Percentiles rank a stretch among this genome's conserved stretches.
These are phyloP conservation scores for Pachyseris speciosa DNA, from an alignment of 64 coral and sea anemone genomes.

Conservation along the genomic window DNA sequence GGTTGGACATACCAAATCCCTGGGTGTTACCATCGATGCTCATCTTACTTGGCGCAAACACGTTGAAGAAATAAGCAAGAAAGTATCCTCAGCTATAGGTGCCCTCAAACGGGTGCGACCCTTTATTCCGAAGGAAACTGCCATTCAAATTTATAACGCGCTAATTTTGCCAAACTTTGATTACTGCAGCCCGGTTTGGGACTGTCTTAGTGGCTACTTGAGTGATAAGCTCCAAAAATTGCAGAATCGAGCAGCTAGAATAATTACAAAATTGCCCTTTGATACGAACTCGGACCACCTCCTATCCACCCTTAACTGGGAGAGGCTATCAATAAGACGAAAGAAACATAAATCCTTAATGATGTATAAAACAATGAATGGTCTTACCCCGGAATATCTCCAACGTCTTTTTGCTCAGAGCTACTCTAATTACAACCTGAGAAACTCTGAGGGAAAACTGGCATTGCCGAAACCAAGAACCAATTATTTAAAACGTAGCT, in stretches of 20 bases:
- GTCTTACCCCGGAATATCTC: too few species aligned
- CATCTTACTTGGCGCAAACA: background rate
- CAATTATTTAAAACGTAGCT: too few species aligned
- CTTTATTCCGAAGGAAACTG: background rate
- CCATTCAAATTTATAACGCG: background rate
- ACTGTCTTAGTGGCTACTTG: background rate
- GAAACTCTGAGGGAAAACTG: too few species aligned
- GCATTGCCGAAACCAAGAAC: too few species aligned
- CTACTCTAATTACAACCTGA: too few species aligned
- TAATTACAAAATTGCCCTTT: background rate
- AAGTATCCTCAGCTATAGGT: background rate
- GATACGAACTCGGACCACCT: background rate
- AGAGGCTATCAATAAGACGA: background rate
- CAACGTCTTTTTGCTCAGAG: too few species aligned
- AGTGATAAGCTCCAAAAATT: constrained; percentile 60
- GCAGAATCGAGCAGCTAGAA: constrained; percentile 25
- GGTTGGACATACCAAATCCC: background rate
- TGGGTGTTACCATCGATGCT: background rate
- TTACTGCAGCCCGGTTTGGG: constrained; percentile 20
- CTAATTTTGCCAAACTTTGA: background rate
- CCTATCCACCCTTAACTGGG: background rate
- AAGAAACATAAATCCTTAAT: too few species aligned
- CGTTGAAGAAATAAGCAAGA: background rate
- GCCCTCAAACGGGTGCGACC: background rate
- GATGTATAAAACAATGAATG: too few species aligned